Percentiles rank a stretch among this genome's conserved stretches.
These are phyloP conservation scores for Rhinolophus sinicus DNA, from an alignment of 2,113 vertebrate genomes.

Conservation along the genomic window DNA sequence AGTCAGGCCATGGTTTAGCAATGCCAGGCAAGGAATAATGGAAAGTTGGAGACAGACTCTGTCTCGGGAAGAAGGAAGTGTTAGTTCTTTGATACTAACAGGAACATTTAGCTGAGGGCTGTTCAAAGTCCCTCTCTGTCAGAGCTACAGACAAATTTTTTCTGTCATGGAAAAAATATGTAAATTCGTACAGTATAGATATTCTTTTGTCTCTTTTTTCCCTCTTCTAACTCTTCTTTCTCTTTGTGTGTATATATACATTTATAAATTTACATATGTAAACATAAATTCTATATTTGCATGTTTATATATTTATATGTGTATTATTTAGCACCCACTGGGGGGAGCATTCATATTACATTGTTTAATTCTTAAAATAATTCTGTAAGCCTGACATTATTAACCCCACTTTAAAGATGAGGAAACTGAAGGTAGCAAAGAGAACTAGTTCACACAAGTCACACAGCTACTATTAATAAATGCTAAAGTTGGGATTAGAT, in stretches of 20 bases:
- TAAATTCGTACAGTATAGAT: not conserved
- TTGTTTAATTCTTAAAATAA: conserved; percentile 32
- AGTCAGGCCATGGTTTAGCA: not conserved
- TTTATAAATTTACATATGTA: not conserved
- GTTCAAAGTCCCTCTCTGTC: not conserved
- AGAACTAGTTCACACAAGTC: not conserved
- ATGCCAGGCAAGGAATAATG: not conserved
- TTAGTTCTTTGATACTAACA: not conserved
- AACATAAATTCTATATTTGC: not conserved
- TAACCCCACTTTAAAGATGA: not conserved
- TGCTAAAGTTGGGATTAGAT: not conserved
- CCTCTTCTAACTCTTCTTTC: not conserved
- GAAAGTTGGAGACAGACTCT: not conserved
- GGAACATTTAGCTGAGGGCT: not conserved
- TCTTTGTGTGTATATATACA: not conserved
- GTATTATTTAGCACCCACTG: not conserved
- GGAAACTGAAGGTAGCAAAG: not conserved
- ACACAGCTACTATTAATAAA: not conserved
- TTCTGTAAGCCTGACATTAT: not conserved
- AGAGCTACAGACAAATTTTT: not conserved
- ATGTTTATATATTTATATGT: not conserved
- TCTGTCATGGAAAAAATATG: not conserved
- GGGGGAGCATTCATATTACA: not conserved
- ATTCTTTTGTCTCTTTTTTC: not conserved
- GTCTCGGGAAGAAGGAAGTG: not conserved